A percentile compares a stretch with the other conserved stretches of the same genome.
phyloP scores from a whole-genome alignment of 2,888 invertebrate species.

The Tolmerus cingulatus region DNA sequence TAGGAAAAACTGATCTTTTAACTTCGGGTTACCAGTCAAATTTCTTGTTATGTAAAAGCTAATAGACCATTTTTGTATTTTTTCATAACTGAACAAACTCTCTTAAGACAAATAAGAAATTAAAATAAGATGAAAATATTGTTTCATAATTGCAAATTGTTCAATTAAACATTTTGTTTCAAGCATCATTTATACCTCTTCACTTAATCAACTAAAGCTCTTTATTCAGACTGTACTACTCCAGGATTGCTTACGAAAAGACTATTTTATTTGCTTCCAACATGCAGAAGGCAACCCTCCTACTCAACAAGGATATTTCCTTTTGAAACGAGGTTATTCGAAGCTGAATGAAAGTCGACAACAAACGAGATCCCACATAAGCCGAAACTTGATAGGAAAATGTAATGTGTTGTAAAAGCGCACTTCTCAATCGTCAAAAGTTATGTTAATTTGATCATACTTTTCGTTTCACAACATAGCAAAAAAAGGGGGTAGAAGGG shows the following conservation, averaged over 20 bases:
- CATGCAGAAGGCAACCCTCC: background rate
- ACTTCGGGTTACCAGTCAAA: too few species aligned
- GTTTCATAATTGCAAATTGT: too few species aligned
- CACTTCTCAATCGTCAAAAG: background rate
- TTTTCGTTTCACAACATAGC: background rate
- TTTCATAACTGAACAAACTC: too few species aligned
- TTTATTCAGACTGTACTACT: background rate
- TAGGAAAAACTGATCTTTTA: too few species aligned
- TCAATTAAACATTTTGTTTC: too few species aligned
- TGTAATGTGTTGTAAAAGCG: background rate
- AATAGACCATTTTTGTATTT: too few species aligned
- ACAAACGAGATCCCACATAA: background rate
- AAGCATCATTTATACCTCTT: background rate
- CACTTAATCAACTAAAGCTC: background rate
- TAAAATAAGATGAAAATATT: too few species aligned
- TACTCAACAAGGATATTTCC: background rate
- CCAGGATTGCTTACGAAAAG: background rate
- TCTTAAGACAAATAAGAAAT: too few species aligned
- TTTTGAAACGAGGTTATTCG: background rate
- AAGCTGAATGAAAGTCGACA: background rate
- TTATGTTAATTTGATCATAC: conserved; percentile 5
- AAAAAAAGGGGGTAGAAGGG: background rate
- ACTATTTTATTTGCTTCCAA: background rate
- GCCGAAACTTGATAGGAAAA: background rate
- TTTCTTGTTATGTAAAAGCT: too few species aligned